Evolutionary conservation across 1,140 invertebrate genomes (phyloP).

Genomic region (Apis laboriosa): DNA sequence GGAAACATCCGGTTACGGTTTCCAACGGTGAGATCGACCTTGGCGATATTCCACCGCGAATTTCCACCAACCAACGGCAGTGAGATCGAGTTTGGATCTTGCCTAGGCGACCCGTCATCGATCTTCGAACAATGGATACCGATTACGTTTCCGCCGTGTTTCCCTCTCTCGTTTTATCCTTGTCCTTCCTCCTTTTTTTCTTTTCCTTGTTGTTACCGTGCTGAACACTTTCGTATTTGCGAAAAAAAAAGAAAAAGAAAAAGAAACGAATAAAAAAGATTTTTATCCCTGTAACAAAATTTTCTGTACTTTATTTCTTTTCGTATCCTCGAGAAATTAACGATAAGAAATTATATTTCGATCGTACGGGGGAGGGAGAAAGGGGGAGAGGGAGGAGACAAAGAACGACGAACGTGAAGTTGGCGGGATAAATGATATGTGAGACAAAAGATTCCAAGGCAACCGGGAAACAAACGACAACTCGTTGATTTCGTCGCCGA

Average conservation of each 20-base stretch:
- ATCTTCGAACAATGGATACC: not conserved
- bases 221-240: not conserved
- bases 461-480: slow-evolving; percentile 55
- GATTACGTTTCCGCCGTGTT: not conserved
- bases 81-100: not conserved
- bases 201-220: not conserved
- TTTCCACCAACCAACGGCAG: not conserved
- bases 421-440: not conserved
- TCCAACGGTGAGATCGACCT: not conserved
- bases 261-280: too few relatives aligned
- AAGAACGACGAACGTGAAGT: not conserved
- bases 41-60: not conserved
- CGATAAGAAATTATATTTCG: not conserved
- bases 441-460: slow-evolving; percentile 27
- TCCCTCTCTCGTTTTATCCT: too few relatives aligned
- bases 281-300: too few relatives aligned
- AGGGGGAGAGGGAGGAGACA: not conserved
- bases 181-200: not conserved
- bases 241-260: not conserved
- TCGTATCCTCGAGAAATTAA: too few relatives aligned
- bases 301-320: too few relatives aligned
- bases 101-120: not conserved
- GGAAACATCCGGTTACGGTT: slow-evolving; percentile 28
- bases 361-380: not conserved
- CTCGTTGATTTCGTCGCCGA: slow-evolving; percentile 7